These are phyloP conservation scores for Salvelinus fontinalis DNA, from an alignment of 2,113 vertebrate genomes.

Conservation along the genomic window DNA sequence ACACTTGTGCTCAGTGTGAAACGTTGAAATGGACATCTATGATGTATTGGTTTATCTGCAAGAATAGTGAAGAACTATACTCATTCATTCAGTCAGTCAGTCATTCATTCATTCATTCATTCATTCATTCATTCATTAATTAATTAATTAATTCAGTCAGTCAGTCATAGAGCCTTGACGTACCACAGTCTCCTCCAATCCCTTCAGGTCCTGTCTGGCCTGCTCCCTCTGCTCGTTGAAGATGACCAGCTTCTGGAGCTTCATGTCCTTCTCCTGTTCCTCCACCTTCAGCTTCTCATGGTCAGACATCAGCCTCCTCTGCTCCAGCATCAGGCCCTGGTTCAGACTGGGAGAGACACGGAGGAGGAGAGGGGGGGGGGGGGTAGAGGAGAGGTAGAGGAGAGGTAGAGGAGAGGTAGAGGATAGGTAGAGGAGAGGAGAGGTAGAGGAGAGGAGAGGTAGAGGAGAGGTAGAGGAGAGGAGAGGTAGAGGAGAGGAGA, in stretches of 20 bases:
- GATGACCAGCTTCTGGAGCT: conserved; percentile 82
- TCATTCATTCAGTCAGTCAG: rapidly evolving
- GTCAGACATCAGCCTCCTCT: conserved; percentile 80
- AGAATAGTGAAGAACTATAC: no score
- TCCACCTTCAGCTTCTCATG: conserved; percentile 83
- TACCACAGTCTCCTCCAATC: conserved; percentile 86
- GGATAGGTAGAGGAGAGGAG: no score
- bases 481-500: no score
- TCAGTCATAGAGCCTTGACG: conserved; percentile 26
- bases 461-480: background rate
- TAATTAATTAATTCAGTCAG: no score
- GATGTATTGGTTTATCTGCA: no score
- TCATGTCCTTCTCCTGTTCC: conserved; percentile 83
- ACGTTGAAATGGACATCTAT: background rate
- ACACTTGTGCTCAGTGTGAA: background rate
- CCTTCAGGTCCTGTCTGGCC: conserved; percentile 82
- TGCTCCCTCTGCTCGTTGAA: conserved; percentile 84
- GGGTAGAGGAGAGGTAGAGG: background rate
- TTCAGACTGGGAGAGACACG: conserved; percentile 73
- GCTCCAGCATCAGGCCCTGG: conserved; percentile 82
- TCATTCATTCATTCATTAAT: rapidly evolving
- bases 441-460: no score
- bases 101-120: rapidly evolving
- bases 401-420: no score
- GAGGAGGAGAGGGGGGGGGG: background rate